Evolutionary conservation across 2,113 vertebrate species (phyloP).

Genomic region (Istiophorus platypterus): DNA sequence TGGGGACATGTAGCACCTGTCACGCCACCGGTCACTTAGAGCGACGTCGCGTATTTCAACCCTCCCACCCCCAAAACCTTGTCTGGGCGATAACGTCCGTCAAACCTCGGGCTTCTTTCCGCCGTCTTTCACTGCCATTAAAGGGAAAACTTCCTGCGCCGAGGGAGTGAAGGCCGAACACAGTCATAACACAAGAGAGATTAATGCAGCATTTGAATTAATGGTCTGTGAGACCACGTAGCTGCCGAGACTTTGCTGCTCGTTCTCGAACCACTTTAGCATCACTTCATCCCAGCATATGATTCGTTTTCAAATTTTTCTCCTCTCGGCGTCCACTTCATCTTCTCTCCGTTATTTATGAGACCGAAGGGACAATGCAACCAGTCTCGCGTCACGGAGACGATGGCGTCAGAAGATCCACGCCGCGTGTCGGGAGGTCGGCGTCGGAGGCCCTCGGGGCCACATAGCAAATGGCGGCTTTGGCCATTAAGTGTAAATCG

Average conservation of each 20-base stretch:
- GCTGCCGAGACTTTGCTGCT: no score
- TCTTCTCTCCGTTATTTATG: not conserved
- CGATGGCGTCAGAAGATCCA: not conserved
- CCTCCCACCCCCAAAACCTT: not conserved
- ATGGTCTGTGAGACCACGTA: no score
- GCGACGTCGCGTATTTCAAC: no score
- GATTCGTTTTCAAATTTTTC: not conserved
- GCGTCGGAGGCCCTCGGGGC: constrained; percentile 29
- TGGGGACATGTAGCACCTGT: not conserved
- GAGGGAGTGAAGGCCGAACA: no score
- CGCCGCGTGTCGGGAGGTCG: not conserved
- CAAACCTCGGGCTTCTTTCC: no score
- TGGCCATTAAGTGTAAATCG: constrained; percentile 68
- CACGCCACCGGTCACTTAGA: no score
- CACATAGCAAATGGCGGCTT: not conserved
- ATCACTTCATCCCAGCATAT: not conserved
- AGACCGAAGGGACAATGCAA: not conserved
- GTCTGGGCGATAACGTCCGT: no score
- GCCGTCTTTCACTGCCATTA: no score
- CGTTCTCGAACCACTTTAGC: not conserved
- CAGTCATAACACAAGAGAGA: no score
- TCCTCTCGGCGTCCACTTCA: not conserved
- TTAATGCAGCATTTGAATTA: no score
- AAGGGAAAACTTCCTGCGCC: no score
- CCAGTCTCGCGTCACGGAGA: not conserved